Base-by-base conservation (phyloP, 2,797 vertebrate species). In the Discoglossus pictus region DNA sequence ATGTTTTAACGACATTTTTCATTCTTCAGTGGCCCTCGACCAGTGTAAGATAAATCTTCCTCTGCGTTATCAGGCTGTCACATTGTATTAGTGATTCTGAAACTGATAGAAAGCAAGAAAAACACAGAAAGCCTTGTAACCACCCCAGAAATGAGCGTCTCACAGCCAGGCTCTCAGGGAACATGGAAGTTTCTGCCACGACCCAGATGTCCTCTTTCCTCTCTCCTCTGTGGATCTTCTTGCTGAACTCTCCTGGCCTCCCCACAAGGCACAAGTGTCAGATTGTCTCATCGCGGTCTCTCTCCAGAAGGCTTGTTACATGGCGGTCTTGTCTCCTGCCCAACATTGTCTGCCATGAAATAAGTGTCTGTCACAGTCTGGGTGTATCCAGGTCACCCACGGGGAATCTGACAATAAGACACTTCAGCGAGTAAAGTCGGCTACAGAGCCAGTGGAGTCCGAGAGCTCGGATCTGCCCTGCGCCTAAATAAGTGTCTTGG, bases 361-460 rank as follows among this genome's bases (percentile, higher is more conserved):
- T 72, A 62, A 73, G 76, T 72, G 52, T 51, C 75, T 64, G 25
- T 76, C 47, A 75, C 74, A 70, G 17, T 73, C 53, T 12, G 1
- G 73, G 52, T 82, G 79, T 73, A 77, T 77, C 82, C 84, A 89
- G 75, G 73, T 65, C 76, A 60, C 71, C 9, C 46, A 76, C 76
- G 77, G 77, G 83, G 83, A 83, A 8, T 82, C 78, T 82, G 74
- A 64, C 87, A 86, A 82, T 84, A 86, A 78, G 90, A 80, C 75
- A 86, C 82, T 87, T 89, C 83, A 89, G 84, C 88, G 76, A 69
- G 60, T 78, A 84, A 86, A 85, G 90, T 84, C 86, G 87, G 76
- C 77, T 74, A 78, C 75, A 77, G 74, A 83, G 67, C 72, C 76
- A 86, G 79, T 78, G 78, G 82, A 83, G 4, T 31, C 4, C 27